Conservation (phyloP, 2,797 vertebrate genomes). For the Balearica regulorum region DNA sequence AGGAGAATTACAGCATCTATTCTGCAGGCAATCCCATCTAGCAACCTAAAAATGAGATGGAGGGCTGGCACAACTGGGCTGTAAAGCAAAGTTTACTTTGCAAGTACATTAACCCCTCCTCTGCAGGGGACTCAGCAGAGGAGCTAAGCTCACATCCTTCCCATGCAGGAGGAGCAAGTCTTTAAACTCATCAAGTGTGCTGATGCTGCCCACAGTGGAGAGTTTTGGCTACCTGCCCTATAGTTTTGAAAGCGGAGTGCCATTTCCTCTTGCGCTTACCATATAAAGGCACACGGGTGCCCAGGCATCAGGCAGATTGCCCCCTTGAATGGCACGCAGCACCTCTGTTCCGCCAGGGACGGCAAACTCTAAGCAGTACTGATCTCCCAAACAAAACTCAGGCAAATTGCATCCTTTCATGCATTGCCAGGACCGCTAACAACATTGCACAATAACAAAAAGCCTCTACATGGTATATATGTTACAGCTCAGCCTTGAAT, state of each 20-base stretch:
- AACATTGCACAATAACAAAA: not conserved
- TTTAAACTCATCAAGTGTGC: not conserved
- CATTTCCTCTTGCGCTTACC: not conserved
- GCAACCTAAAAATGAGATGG: not conserved
- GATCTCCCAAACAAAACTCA: not conserved
- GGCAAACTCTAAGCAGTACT: not conserved
- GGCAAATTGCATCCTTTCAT: not conserved
- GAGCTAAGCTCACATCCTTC: not conserved
- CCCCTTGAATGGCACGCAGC: not conserved
- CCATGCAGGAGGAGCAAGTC: not conserved
- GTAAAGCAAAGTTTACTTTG: not conserved
- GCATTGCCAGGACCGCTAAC: not conserved
- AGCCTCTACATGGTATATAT: not conserved
- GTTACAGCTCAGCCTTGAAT: not conserved
- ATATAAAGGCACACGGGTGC: fast-evolving
- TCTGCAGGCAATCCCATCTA: not conserved
- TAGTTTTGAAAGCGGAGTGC: fast-evolving
- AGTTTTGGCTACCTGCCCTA: not conserved
- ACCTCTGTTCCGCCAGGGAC: not conserved
- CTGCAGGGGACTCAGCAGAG: not conserved
- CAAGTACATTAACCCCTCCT: not conserved
- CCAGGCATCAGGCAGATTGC: not conserved
- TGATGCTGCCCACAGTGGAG: not conserved
- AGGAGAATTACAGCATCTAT: not conserved
- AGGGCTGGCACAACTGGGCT: not conserved